Base-by-base conservation (phyloP, 2,888 invertebrate species). In the Idaea straminata region DNA sequence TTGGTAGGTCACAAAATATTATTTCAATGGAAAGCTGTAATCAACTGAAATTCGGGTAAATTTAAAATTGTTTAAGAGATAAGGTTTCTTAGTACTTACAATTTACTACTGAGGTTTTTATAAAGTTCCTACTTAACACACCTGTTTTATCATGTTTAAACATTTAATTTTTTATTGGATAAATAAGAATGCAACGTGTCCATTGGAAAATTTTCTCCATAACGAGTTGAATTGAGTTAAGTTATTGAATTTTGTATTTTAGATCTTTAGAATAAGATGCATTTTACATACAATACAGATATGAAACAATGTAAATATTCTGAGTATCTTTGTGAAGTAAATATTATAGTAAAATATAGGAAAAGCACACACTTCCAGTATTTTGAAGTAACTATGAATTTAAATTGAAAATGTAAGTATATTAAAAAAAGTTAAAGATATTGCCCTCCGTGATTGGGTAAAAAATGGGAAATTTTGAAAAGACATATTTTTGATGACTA, bases 161-260 rank as follows among this genome's bases (percentile, higher is more conserved):
- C 10, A 3, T 4, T 47, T 80, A 76, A 66, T 79, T 81, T n/a
- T 70, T 74, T 82, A 81, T 74, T 73, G 69, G 78, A 77, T 83
- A 79, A 83, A 83, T 82, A 82, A 67, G 81, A 72, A 71, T 76
- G 0, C 13, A 6, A 47, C 47, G 65, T 69, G 66, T 71, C 67
- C 73, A 66, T 71, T 67, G 75, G 78, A 79, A 77, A 82, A 78
- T 77, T 78, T 77, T 76, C 72, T 70, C 70, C 67, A 63, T 36
- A 36, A 4, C 6, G 7, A 47, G 10, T 47, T 13, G 47, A 47
- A 13, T 47, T 13, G 13, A 4, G 4, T 47, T 6, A 47, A 47
- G 47, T 47, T 47, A 13, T 47, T 10, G 47, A 64, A 81, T 69
- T 75, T 69, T 72, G 62, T 70, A 76, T 77, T 74, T 67, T 80